These are phyloP conservation scores for Steinernema carpocapsae DNA, from an alignment of 2,888 invertebrate genomes.

Conservation along the genomic window DNA sequence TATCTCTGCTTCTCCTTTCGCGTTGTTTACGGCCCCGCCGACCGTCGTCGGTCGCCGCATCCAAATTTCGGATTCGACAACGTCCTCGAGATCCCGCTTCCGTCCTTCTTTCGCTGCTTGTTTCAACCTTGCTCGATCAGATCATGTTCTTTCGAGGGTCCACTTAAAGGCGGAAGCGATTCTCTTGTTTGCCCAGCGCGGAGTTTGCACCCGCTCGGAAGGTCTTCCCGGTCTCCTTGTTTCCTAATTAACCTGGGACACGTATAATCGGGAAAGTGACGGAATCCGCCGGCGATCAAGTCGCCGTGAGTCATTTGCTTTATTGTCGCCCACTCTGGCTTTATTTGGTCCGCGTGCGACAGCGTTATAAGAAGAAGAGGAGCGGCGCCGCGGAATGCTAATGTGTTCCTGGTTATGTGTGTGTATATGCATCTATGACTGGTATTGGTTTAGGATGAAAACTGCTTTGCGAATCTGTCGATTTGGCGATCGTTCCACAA, in stretches of 20 bases:
- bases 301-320: constrained; percentile 20
- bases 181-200: too few relatives aligned
- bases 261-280: neutral
- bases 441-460: too few relatives aligned
- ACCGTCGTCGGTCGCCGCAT: constrained; percentile 14
- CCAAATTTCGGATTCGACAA: neutral
- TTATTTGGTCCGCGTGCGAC: constrained; percentile 25
- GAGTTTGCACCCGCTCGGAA: too few relatives aligned
- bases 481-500: too few relatives aligned
- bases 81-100: neutral
- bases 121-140: neutral
- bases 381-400: neutral
- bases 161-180: too few relatives aligned
- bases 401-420: too few relatives aligned
- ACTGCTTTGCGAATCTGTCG: neutral
- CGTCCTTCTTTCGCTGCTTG: neutral
- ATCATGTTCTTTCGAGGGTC: neutral
- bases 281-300: neutral
- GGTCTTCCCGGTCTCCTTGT: too few relatives aligned
- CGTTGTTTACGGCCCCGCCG: constrained; percentile 22
- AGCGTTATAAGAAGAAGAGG: neutral
- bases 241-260: neutral
- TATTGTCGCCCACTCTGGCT: constrained; percentile 18
- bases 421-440: too few relatives aligned
- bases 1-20: neutral